Conservation (phyloP, 2,888 invertebrate genomes). For the Calameuta pallipes region DNA sequence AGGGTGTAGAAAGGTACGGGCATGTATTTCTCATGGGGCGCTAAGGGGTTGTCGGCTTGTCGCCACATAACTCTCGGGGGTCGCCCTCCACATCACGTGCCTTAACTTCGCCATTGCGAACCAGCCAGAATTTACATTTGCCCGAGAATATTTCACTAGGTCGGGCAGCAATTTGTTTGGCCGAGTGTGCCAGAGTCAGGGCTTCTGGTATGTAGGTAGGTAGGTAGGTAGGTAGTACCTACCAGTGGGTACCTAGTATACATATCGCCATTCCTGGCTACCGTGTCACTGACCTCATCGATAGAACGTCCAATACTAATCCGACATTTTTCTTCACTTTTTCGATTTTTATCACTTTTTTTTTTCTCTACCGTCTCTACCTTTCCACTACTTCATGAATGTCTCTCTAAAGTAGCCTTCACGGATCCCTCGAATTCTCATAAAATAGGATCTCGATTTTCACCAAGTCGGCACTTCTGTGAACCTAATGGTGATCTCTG, state of each 20-base stretch:
- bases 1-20: slow-evolving; percentile 13
- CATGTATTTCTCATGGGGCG: slow-evolving; percentile 55
- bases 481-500: neutral
- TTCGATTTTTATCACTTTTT: neutral
- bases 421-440: neutral
- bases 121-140: slow-evolving; percentile 47
- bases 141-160: slow-evolving; percentile 45
- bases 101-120: slow-evolving; percentile 29
- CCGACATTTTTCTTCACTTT: neutral
- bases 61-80: slow-evolving; percentile 52
- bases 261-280: neutral
- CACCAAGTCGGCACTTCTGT: neutral
- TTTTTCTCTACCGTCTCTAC: neutral
- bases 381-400: neutral
- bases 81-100: slow-evolving; percentile 15
- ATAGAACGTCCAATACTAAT: neutral
- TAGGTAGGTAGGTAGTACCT: neutral
- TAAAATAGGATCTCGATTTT: neutral
- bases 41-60: slow-evolving; percentile 56
- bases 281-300: neutral
- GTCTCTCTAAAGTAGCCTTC: neutral
- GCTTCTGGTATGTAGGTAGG: neutral
- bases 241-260: neutral
- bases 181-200: slow-evolving; percentile 26
- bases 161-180: slow-evolving; percentile 49